Evolutionary conservation across 2,888 invertebrate genomes (phyloP).

Genomic region (Eilema depressum): DNA sequence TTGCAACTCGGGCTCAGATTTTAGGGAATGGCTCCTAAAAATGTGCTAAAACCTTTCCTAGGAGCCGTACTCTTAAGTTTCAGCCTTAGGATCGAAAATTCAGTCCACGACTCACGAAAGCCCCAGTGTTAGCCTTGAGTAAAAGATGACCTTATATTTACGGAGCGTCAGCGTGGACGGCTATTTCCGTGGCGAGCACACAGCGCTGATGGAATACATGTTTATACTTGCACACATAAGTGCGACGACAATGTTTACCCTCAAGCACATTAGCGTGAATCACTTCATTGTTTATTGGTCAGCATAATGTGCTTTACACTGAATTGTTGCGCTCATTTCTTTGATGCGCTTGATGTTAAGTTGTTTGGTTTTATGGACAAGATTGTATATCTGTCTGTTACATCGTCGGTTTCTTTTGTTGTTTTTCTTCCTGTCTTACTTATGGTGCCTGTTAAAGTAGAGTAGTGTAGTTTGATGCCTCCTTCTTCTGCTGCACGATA

Average conservation of each 20-base stretch:
- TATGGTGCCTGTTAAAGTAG: not conserved
- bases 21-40: not conserved
- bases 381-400: not conserved
- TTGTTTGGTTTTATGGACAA: slow-evolving; percentile 2
- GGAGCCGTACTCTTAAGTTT: not conserved
- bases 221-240: slow-evolving; percentile 35
- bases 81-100: slow-evolving; percentile 4
- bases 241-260: slow-evolving; percentile 36
- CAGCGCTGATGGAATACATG: slow-evolving; percentile 47
- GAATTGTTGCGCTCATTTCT: slow-evolving; percentile 13
- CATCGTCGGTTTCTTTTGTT: not conserved
- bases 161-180: slow-evolving; percentile 43
- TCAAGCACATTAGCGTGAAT: slow-evolving; percentile 21
- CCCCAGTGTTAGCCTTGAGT: slow-evolving; percentile 31
- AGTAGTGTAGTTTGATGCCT: no score
- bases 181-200: slow-evolving; percentile 47
- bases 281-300: slow-evolving; percentile 21
- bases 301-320: slow-evolving; percentile 16
- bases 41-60: not conserved
- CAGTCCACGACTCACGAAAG: slow-evolving; percentile 7
- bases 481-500: no score
- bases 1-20: not conserved
- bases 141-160: slow-evolving; percentile 45
- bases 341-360: slow-evolving; percentile 1
- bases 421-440: no score